Evolutionary conservation across 2,797 vertebrate species (phyloP).

Genomic region (Cirrhinus molitorella): DNA sequence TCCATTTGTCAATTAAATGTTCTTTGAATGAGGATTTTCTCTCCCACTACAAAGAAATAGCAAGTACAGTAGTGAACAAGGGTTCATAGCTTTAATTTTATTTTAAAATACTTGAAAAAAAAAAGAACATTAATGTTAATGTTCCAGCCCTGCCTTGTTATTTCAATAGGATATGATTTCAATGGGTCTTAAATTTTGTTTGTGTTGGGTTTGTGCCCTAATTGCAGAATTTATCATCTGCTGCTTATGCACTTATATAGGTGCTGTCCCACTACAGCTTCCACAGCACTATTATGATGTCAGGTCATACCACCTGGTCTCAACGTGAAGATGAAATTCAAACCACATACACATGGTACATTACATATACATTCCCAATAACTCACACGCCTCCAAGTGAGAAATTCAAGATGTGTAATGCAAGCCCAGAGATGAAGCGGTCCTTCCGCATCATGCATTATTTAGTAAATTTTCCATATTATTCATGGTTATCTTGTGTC

Average conservation of each 20-base stretch:
- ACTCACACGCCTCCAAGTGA: not conserved
- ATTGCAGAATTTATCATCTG: not conserved
- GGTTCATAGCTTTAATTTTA: not conserved
- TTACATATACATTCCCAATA: conserved; percentile 39
- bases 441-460: conserved; percentile 31
- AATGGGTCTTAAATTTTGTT: not conserved
- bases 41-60: no score
- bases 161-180: not conserved
- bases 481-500: conserved; percentile 27
- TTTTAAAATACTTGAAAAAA: no score
- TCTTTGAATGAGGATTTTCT: not conserved
- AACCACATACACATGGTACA: conserved; percentile 23
- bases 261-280: not conserved
- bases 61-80: not conserved
- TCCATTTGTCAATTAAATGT: no score
- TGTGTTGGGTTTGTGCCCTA: not conserved
- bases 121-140: no score
- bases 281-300: not conserved
- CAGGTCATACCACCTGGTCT: not conserved
- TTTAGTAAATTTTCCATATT: conserved; percentile 34
- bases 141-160: not conserved
- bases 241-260: not conserved
- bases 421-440: conserved; percentile 14
- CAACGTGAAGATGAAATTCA: conserved; percentile 12
- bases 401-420: conserved; percentile 19